Evolutionary conservation across 2,113 vertebrate genomes (phyloP).

Genomic region (Melierax canorus): DNA sequence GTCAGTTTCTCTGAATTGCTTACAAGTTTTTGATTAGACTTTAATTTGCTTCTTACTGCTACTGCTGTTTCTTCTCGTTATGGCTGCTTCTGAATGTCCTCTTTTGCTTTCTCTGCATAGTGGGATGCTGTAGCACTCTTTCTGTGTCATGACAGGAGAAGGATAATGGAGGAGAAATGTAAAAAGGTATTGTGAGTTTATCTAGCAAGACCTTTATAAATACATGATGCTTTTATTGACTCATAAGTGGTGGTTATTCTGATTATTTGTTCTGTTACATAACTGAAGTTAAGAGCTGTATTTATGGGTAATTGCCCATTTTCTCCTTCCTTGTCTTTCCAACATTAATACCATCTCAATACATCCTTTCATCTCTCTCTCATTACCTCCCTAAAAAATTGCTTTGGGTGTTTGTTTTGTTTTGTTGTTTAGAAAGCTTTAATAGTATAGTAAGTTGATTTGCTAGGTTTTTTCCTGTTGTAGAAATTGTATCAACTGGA

Average conservation of each 20-base stretch:
- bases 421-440: not conserved
- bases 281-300: not conserved
- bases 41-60: not conserved
- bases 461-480: not conserved
- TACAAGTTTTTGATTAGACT: not conserved
- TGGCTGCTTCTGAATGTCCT: fast-evolving
- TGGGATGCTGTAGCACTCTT: not conserved
- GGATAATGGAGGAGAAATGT: not conserved
- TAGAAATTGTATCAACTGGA: not conserved
- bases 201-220: not conserved
- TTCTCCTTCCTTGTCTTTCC: not conserved
- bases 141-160: not conserved
- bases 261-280: not conserved
- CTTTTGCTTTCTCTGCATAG: not conserved
- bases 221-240: not conserved
- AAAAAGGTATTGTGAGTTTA: not conserved
- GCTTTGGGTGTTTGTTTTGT: not conserved
- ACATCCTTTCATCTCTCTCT: not conserved
- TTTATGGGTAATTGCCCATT: not conserved
- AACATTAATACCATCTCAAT: not conserved
- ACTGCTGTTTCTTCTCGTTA: not conserved
- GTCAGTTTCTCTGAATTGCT: not conserved
- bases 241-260: not conserved
- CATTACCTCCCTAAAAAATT: not conserved
- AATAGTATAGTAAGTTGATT: not conserved